These are phyloP conservation scores for Catocala fraxini DNA, from an alignment of 2,888 invertebrate genomes.

Conservation along the genomic window DNA sequence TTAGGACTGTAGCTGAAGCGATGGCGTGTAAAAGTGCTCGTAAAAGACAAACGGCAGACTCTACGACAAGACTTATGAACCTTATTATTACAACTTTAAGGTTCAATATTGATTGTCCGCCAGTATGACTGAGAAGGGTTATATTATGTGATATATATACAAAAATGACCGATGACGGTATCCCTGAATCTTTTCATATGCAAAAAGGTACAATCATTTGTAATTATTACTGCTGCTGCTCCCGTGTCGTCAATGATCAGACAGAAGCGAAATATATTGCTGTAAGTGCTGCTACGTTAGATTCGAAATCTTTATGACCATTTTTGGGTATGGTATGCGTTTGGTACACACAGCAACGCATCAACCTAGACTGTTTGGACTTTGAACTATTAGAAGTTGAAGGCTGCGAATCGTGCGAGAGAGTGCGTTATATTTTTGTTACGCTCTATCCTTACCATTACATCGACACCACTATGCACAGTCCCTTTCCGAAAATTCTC, in stretches of 20 bases:
- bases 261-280: neutral
- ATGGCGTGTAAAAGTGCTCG: slow-evolving; percentile 21
- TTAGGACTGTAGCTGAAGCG: slow-evolving; percentile 11
- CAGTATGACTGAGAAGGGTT: slow-evolving; percentile 13
- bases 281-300: neutral
- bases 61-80: neutral
- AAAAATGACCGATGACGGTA: slow-evolving; percentile 21
- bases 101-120: slow-evolving; percentile 15
- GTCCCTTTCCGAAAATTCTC: too few species aligned
- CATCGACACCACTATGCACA: too few species aligned
- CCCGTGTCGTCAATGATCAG: slow-evolving; percentile 5
- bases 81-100: slow-evolving; percentile 13
- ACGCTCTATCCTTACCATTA: too few species aligned
- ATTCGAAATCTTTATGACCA: neutral
- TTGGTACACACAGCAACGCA: too few species aligned
- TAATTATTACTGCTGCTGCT: slow-evolving; percentile 18
- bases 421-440: too few species aligned
- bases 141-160: slow-evolving; percentile 13
- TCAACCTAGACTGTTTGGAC: too few species aligned
- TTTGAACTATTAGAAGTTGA: too few species aligned
- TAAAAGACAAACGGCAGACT: slow-evolving; percentile 26
- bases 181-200: slow-evolving; percentile 18
- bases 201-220: slow-evolving; percentile 17
- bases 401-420: too few species aligned
- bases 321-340: neutral